phyloP scores from a whole-genome alignment of 2,797 vertebrate species.

The Macrochelys suwanniensis region DNA sequence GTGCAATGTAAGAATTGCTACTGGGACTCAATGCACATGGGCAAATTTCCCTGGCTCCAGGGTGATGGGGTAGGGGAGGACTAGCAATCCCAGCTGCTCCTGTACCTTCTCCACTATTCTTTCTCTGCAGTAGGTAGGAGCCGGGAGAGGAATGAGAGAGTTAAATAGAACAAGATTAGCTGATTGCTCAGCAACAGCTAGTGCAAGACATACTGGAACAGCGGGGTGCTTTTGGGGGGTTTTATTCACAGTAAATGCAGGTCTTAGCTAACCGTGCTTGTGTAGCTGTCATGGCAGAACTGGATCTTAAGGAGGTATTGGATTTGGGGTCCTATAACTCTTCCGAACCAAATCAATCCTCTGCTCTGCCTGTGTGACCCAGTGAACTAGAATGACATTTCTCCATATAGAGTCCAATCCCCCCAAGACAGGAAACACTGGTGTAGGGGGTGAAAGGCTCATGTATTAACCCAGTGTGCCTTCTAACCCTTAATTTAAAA shows the following conservation, averaged over 20 bases:
- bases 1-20: background rate
- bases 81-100: background rate
- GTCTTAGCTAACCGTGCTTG: background rate
- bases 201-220: background rate
- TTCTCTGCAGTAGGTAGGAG: background rate
- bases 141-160: background rate
- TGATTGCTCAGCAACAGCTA: background rate
- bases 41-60: background rate
- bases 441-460: background rate
- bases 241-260: background rate
- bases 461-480: background rate
- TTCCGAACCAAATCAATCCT: background rate
- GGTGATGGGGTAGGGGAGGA: background rate
- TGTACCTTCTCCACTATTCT: background rate
- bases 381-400: background rate
- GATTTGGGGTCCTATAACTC: background rate
- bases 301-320: background rate
- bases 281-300: background rate
- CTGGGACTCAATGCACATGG: background rate
- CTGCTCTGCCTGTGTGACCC: background rate
- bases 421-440: background rate
- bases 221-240: background rate
- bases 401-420: background rate
- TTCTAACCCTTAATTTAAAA: background rate
- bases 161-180: background rate